Evolutionary conservation across 2,113 vertebrate species (phyloP).

Genomic region (Plecotus auritus): DNA sequence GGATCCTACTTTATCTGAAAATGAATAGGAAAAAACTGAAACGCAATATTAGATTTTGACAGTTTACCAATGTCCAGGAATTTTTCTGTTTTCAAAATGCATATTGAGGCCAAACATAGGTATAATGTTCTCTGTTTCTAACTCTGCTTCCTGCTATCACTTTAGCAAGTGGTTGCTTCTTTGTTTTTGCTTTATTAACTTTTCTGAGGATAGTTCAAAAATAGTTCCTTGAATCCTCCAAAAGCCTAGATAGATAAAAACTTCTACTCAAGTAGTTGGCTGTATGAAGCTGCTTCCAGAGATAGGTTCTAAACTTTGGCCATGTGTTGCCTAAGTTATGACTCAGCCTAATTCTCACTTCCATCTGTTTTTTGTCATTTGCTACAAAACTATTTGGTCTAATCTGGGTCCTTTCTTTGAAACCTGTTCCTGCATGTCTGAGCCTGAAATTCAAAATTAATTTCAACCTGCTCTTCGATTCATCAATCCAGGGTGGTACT

Average conservation of each 20-base stretch:
- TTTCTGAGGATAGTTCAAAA: not conserved
- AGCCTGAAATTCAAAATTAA: constrained; percentile 25
- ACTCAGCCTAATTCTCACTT: constrained; percentile 48
- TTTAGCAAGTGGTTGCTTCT: constrained; percentile 31
- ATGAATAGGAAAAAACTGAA: not conserved
- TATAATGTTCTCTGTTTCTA: constrained; percentile 28
- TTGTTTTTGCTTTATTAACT: constrained; percentile 39
- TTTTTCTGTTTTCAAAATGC: constrained; percentile 44
- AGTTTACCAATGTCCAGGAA: constrained; percentile 8
- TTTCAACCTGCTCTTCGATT: constrained; percentile 22
- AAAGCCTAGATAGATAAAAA: not conserved
- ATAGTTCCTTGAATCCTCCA: not conserved
- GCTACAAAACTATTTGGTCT: constrained; percentile 58
- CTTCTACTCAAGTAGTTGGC: constrained; percentile 11
- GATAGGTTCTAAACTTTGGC: constrained; percentile 29
- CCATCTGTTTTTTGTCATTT: constrained; percentile 54
- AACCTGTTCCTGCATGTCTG: constrained; percentile 39
- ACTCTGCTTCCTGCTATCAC: constrained; percentile 27
- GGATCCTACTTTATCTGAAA: constrained; percentile 42
- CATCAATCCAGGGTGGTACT: not conserved
- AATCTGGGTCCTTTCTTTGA: constrained; percentile 41
- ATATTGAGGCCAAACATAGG: constrained; percentile 2
- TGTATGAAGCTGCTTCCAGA: constrained; percentile 15
- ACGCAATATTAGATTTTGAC: not conserved
- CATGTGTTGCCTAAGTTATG: constrained; percentile 42